Evolutionary conservation across 2,113 vertebrate species (phyloP).

Genomic region (Neodon shergylaensis): DNA sequence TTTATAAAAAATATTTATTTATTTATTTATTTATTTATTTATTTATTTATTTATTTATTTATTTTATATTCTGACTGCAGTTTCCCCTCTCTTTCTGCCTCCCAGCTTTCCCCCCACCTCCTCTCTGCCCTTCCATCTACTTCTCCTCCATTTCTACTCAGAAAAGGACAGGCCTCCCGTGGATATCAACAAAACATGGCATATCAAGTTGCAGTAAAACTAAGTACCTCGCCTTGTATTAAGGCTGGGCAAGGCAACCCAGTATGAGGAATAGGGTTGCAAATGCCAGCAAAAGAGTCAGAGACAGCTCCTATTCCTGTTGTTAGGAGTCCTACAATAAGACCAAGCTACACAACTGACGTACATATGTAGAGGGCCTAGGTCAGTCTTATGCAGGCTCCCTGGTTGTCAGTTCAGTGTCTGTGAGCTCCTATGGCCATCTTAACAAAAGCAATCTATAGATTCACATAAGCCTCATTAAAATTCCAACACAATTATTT

Average conservation of each 20-base stretch:
- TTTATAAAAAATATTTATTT: not conserved
- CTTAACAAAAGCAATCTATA: not conserved
- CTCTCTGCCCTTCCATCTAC: not conserved
- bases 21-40: not conserved
- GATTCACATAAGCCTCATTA: not conserved
- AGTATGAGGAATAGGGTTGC: not conserved
- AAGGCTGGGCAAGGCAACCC: not conserved
- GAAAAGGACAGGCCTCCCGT: not conserved
- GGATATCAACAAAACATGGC: not conserved
- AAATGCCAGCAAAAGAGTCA: not conserved
- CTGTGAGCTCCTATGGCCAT: not conserved
- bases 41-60: not conserved
- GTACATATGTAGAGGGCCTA: not conserved
- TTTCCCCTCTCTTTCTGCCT: not conserved
- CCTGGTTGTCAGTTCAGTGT: not conserved
- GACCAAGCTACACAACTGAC: not conserved
- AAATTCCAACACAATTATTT: not conserved
- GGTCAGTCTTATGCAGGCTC: not conserved
- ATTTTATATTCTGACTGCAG: not conserved
- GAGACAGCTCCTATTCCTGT: not conserved
- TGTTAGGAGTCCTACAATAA: not conserved
- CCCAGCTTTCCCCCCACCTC: accelerated
- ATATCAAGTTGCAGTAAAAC: not conserved
- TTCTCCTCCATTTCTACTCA: not conserved
- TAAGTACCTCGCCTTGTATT: not conserved